A percentile compares a stretch with the other conserved stretches of the same genome.
These are phyloP conservation scores for Ibidorhyncha struthersii DNA, from an alignment of 2,113 vertebrate species.

Conservation along the genomic window DNA sequence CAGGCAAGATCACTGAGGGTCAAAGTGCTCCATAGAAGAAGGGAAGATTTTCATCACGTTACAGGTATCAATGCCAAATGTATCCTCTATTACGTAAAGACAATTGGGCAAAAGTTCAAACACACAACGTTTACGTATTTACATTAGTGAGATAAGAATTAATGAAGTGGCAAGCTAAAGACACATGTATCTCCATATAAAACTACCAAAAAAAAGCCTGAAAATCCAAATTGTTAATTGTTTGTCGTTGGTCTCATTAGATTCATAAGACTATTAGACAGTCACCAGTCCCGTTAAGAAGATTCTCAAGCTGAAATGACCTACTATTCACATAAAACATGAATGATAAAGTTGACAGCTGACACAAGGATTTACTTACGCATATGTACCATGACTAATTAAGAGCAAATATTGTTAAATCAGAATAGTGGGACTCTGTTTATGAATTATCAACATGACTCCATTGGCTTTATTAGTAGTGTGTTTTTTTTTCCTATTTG, in stretches of 20 bases:
- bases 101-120: background rate
- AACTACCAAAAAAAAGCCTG: background rate
- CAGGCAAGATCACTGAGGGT: background rate
- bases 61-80: background rate
- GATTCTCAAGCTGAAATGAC: background rate
- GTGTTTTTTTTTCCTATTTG: background rate
- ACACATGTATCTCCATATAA: background rate
- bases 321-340: background rate
- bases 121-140: background rate
- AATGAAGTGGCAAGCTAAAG: background rate
- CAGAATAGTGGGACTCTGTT: background rate
- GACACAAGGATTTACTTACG: background rate
- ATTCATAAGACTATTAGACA: background rate
- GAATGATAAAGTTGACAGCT: background rate
- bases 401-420: background rate
- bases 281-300: background rate
- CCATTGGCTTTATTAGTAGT: background rate
- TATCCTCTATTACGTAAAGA: background rate
- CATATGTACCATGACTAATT: background rate
- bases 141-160: background rate
- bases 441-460: background rate
- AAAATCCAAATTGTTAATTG: background rate
- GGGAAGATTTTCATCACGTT: background rate
- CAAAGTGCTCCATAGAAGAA: background rate
- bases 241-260: background rate